Evolutionary conservation across 1,140 invertebrate genomes (phyloP), one percentile per base, ranked within the genome.

Genomic region (Drosophila pseudoobscura): DNA sequence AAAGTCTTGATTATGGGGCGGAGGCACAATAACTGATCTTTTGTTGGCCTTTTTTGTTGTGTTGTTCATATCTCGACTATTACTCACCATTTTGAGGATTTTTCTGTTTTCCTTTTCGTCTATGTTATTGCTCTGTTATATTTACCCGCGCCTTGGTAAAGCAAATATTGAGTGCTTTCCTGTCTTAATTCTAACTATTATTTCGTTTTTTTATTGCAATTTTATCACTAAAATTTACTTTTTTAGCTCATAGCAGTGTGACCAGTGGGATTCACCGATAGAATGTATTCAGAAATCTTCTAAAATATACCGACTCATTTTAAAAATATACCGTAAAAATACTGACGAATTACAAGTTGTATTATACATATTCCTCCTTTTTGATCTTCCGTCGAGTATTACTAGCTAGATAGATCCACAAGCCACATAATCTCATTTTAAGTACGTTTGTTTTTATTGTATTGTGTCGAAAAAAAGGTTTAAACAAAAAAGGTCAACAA

Each of bases 81-180:
- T 82, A 82, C 78, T 82, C 78, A 82, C 78, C 78, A 82, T 82
- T 83, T 64, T 82, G 63, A 46, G 24, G 39, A 54, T 53, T 71
- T 39, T 39, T 39, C 35, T 69, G 60, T 51, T 78, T 50, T 55
- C 41, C 49, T 29, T 60, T 58, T 63, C 31, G 56, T 55, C 47
- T 24, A 17, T 26, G 46, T 4, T 9, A 31, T 15, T n/a, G 52
- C 3, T 41, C 50, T 13, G 11, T 7, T 39, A n/a, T 24, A 11
- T 39, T 13, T 39, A 39, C 35, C 35, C 35, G 11, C 11, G 11
- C 1, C 11, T 13, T 4, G 35, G 35, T 6, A 26, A 26, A 11
- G 35, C 35, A 39, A 39, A 5, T 39, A 39, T 13, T 39, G 35
- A 13, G 3, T 11, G 11, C 3, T 3, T 11, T 39, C 35, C 43